phyloP scores from a whole-genome alignment of 2,888 invertebrate genomes.

The Ischnura elegans region DNA sequence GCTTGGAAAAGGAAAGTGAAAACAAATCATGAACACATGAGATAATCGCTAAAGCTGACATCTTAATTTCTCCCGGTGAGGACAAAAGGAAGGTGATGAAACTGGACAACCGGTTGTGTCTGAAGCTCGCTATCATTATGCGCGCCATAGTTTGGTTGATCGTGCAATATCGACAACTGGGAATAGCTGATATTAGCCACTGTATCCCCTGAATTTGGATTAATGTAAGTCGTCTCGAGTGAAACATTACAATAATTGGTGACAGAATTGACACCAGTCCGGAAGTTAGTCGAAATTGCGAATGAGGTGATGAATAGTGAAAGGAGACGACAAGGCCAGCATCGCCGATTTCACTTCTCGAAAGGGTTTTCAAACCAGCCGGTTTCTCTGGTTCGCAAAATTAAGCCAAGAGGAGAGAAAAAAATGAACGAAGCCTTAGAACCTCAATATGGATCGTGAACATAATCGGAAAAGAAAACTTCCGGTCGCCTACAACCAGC shows the following conservation, averaged over 20 bases:
- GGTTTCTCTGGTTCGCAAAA: constrained; percentile 19
- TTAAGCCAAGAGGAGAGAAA: not conserved
- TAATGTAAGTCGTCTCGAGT: too few relatives aligned
- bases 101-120: not conserved
- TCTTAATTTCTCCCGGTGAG: not conserved
- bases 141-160: not conserved
- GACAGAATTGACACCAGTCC: not conserved
- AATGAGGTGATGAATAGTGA: not conserved
- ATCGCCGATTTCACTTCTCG: constrained; percentile 1
- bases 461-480: not conserved
- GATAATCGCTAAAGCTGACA: not conserved
- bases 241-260: too few relatives aligned
- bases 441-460: not conserved
- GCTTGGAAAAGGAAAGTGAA: too few relatives aligned
- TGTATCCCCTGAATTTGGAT: too few relatives aligned
- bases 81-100: not conserved
- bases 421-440: not conserved
- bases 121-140: not conserved
- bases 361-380: not conserved
- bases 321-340: not conserved
- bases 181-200: too few relatives aligned
- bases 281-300: not conserved
- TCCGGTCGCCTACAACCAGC: not conserved
- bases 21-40: too few relatives aligned
- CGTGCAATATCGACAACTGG: too few relatives aligned